A percentile compares a stretch with the other conserved stretches of the same genome.
phyloP scores from a whole-genome alignment of 2,797 vertebrate species.

The Enoplosus armatus region DNA sequence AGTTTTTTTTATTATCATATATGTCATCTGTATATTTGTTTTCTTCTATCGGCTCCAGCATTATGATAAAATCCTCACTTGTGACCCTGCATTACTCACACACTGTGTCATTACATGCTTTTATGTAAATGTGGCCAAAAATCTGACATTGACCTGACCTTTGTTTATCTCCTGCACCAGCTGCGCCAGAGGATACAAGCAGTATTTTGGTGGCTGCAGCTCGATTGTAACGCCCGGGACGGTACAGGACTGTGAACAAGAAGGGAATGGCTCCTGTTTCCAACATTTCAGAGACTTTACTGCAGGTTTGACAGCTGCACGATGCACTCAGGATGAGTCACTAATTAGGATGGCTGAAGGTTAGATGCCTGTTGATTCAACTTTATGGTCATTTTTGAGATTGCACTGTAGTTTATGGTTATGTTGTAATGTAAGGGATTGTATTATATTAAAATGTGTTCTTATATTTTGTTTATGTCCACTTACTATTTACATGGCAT shows the following conservation, averaged over 20 bases:
- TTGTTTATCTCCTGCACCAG: conserved; percentile 44
- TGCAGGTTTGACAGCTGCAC: not conserved
- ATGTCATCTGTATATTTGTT: not conserved
- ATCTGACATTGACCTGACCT: conserved; percentile 32
- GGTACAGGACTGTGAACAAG: not conserved
- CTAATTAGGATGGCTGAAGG: not conserved
- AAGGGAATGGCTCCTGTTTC: not conserved
- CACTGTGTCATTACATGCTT: conserved; percentile 24
- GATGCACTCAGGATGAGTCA: not conserved
- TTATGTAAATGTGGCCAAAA: conserved; percentile 27
- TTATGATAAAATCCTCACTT: conserved; percentile 36
- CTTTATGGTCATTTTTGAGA: not conserved
- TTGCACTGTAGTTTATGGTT: not conserved
- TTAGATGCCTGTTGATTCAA: not conserved
- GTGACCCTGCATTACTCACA: conserved; percentile 20
- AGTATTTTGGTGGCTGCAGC: not conserved
- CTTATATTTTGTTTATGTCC: not conserved
- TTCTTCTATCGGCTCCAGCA: not conserved
- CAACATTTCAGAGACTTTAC: not conserved
- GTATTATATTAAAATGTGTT: not conserved
- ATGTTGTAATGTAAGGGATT: not conserved
- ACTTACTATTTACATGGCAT: not conserved
- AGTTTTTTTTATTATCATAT: not conserved
- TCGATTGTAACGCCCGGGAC: not conserved
- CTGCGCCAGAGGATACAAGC: conserved; percentile 36